Evolutionary conservation across 2,797 vertebrate species (phyloP).

Genomic region (Iguana delicatissima): DNA sequence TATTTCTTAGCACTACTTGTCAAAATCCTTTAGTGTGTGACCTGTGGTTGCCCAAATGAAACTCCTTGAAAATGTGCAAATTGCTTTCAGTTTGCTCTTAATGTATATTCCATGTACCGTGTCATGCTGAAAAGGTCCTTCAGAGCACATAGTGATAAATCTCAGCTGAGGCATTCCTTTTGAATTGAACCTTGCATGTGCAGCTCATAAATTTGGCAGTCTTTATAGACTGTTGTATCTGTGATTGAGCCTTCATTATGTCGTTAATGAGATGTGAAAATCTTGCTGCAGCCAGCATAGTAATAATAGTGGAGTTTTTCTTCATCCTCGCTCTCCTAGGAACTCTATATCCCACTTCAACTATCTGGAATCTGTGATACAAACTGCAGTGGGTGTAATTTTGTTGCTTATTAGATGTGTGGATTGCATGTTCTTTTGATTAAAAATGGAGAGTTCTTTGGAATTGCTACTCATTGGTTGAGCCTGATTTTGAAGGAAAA

Average conservation of each 20-base stretch:
- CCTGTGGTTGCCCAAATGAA: conserved; percentile 3
- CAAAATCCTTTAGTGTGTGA: accelerated
- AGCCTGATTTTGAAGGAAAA: background rate
- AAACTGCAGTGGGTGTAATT: conserved; percentile 59
- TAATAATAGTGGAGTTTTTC: conserved; percentile 57
- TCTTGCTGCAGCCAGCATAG: conserved; percentile 56
- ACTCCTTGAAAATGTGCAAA: background rate
- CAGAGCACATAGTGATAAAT: conserved; percentile 38
- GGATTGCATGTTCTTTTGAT: background rate
- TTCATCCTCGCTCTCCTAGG: conserved; percentile 8
- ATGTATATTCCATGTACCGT: accelerated
- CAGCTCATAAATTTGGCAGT: conserved; percentile 52
- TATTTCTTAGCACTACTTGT: conserved; percentile 7
- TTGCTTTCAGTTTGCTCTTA: conserved; percentile 14
- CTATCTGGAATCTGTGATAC: conserved; percentile 58
- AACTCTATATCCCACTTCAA: conserved; percentile 49
- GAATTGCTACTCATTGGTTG: background rate
- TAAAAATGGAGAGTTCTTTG: background rate
- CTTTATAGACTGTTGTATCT: conserved; percentile 48
- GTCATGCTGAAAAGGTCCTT: conserved; percentile 33
- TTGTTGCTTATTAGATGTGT: conserved; percentile 41
- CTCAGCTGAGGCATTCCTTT: conserved; percentile 44
- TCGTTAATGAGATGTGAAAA: conserved; percentile 74
- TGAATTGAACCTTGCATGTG: conserved; percentile 19
- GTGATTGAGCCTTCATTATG: conserved; percentile 70